Evolutionary conservation across 2,797 vertebrate genomes (phyloP), one percentile per base, ranked within the genome.

Genomic region (Chelidonichthys spinosus): DNA sequence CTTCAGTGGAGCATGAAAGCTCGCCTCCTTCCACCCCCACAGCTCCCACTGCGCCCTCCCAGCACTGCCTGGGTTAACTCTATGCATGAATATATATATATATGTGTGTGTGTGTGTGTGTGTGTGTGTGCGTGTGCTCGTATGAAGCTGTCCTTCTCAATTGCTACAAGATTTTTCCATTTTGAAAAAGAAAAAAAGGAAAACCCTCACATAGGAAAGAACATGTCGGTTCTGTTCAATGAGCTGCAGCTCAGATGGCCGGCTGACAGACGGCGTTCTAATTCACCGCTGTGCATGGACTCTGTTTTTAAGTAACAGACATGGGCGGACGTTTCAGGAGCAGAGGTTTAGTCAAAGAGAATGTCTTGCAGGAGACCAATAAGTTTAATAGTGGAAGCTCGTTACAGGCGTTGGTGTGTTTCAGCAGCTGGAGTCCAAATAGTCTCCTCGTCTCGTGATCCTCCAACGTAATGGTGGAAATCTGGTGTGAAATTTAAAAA

Each of bases 1-100:
- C 83, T 79, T 89, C 87, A 91, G 72, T 81, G 84, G 73, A 91
- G 89, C 88, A 76, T 92, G 85, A 92, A 91, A 44, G 64, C 84
- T 84, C 32, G 65, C 79, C 83, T 85, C 36, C 64, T 14, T 90
- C 86, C 87, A 82, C 90, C 89, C 91, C 83, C 89, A 72, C 81
- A 86, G 75, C 70, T 89, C 85, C 85, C 85, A 72, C 76, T 78
- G 87, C 64, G 37, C 69, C 86, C 88, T 76, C 63, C 82, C 76
- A 86, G 82, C 72, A 72, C 59, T 55, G 74, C 72, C 78, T 14
- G 74, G 83, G 88, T 89, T 85, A 87, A 85, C 78, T 74, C 18
- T 43, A 2, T 75, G 67, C 32, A 13, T 69, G 65, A 15, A 4
- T 61, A 15, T 55, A 32, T 73, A 55, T 54, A 18, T 17, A 47